phyloP scores from a whole-genome alignment of 2,113 vertebrate species.

The Motacilla alba region DNA sequence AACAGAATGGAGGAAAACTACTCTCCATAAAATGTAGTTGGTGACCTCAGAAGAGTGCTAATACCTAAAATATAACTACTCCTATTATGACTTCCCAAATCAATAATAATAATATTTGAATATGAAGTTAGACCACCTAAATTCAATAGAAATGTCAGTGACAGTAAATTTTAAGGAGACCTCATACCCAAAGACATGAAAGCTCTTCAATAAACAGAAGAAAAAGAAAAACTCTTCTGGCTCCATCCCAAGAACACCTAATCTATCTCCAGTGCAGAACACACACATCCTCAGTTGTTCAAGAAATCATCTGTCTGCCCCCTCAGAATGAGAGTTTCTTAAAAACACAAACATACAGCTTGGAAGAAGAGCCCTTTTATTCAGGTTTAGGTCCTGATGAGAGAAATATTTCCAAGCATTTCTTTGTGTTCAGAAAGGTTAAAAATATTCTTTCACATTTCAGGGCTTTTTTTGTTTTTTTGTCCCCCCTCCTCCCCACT shows the following conservation, averaged over 20 bases:
- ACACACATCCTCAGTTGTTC: not conserved
- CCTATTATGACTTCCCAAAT: constrained; percentile 64
- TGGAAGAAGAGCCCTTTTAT: not conserved
- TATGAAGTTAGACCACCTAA: constrained; percentile 59
- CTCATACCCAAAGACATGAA: constrained; percentile 44
- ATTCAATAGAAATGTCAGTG: constrained; percentile 60
- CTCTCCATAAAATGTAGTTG: constrained; percentile 62
- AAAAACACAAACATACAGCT: not conserved
- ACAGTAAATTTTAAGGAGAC: constrained; percentile 64
- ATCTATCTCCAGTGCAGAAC: not conserved
- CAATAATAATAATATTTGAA: constrained; percentile 69
- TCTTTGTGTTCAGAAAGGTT: not conserved
- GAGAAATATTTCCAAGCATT: not conserved
- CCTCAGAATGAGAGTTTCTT: not conserved
- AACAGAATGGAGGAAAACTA: constrained; percentile 37
- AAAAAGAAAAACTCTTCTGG: not conserved
- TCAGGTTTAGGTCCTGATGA: not conserved
- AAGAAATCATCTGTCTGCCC: not conserved
- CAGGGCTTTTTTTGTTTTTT: not conserved
- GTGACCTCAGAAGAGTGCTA: constrained; percentile 57
- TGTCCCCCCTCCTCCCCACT: rapidly evolving
- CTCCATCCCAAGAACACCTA: not conserved
- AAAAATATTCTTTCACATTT: not conserved
- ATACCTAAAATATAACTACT: constrained; percentile 60
- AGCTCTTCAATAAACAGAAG: constrained; percentile 15